phyloP scores from a whole-genome alignment of 2,113 vertebrate genomes.

The Chunga burmeisteri region DNA sequence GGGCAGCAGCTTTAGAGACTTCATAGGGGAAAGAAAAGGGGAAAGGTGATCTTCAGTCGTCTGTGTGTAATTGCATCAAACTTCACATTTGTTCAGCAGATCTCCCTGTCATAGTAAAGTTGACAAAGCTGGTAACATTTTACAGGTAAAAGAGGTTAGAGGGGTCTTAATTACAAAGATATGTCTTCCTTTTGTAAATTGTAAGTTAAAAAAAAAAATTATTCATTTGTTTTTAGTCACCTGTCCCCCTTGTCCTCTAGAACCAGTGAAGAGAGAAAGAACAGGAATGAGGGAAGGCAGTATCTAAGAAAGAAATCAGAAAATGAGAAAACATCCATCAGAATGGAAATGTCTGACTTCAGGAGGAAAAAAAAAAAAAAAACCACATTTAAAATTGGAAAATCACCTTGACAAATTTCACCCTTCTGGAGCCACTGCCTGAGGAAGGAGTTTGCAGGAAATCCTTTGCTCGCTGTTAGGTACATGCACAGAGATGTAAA shows the following conservation, averaged over 20 bases:
- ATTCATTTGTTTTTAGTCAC: not conserved
- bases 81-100: not conserved
- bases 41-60: not conserved
- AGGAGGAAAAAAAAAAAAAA: not conserved
- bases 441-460: not conserved
- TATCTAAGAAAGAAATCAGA: not conserved
- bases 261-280: not conserved
- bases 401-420: not conserved
- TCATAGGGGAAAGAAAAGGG: not conserved
- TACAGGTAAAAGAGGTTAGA: not conserved
- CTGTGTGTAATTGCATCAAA: rapidly evolving
- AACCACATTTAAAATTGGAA: not conserved
- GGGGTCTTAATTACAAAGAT: not conserved
- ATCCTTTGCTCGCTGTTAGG: not conserved
- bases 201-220: not conserved
- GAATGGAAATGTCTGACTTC: not conserved
- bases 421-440: not conserved
- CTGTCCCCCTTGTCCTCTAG: not conserved
- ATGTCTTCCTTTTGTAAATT: not conserved
- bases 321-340: not conserved
- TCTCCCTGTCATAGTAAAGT: not conserved
- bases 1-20: not conserved
- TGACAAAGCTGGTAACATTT: not conserved
- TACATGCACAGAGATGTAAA: not conserved
- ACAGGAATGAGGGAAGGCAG: not conserved